phyloP scores from a whole-genome alignment of 2,797 vertebrate species.

The Gila robusta region DNA sequence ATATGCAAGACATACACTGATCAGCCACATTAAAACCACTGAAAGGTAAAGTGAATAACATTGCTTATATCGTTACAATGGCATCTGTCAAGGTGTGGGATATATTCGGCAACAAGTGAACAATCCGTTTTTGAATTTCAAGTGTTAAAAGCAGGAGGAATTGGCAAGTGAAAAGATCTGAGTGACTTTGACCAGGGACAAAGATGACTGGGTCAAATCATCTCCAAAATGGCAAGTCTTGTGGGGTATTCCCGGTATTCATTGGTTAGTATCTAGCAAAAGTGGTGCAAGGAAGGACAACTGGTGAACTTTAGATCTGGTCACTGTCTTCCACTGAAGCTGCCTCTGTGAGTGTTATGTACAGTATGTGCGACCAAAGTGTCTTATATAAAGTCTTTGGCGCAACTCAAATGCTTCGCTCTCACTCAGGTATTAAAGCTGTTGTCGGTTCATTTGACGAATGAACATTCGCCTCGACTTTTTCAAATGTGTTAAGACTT shows the following conservation, averaged over 20 bases:
- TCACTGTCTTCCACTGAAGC: neutral
- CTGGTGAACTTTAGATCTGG: neutral
- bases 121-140: neutral
- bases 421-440: neutral
- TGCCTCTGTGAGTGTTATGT: neutral
- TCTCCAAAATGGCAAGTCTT: neutral
- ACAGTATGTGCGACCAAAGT: neutral
- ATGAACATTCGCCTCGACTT: no score
- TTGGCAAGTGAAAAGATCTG: neutral
- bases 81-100: neutral
- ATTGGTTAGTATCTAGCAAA: neutral
- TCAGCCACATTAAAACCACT: neutral
- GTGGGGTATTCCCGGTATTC: neutral
- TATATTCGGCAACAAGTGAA: neutral
- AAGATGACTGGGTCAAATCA: neutral
- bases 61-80: neutral
- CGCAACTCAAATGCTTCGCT: neutral
- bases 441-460: no score
- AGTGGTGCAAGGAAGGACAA: neutral
- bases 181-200: neutral
- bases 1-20: neutral
- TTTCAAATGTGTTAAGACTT: neutral
- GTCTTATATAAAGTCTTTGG: neutral
- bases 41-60: neutral
- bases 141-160: neutral